Evolutionary conservation across 2,888 invertebrate species (phyloP).

Genomic region (Zygogramma bicolorata): DNA sequence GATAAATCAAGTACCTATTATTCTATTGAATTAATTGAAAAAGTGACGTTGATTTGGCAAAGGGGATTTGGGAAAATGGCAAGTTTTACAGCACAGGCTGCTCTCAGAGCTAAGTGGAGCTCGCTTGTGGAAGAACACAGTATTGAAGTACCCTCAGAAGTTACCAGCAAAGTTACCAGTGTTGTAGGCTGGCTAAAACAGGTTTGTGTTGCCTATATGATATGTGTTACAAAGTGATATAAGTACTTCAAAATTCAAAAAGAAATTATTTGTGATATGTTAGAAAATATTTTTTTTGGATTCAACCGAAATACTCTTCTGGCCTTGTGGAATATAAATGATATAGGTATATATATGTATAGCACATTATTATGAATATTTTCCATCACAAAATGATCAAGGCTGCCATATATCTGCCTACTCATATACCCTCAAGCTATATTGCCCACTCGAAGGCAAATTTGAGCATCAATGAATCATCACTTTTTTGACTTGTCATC

Average conservation of each 20-base stretch:
- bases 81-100: slow-evolving; percentile 78
- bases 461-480: not conserved
- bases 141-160: slow-evolving; percentile 75
- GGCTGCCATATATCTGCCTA: not conserved
- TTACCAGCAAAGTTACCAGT: slow-evolving; percentile 79
- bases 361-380: no score
- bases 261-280: no score
- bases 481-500: not conserved
- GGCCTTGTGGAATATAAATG: not conserved
- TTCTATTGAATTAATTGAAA: slow-evolving; percentile 9
- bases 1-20: not conserved
- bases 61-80: slow-evolving; percentile 69
- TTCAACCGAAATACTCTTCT: no score
- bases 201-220: no score
- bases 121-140: slow-evolving; percentile 79
- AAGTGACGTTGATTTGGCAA: not conserved
- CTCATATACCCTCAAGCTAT: not conserved
- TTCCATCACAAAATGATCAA: not conserved
- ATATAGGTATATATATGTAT: no score
- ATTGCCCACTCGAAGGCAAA: not conserved
- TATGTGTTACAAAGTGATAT: no score
- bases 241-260: no score
- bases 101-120: slow-evolving; percentile 79
- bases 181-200: slow-evolving; percentile 88
- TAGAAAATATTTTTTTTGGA: no score